Evolutionary conservation across 1,140 invertebrate genomes (phyloP), one percentile per base, ranked within the genome.

Genomic region (Brachystomella parvula): DNA sequence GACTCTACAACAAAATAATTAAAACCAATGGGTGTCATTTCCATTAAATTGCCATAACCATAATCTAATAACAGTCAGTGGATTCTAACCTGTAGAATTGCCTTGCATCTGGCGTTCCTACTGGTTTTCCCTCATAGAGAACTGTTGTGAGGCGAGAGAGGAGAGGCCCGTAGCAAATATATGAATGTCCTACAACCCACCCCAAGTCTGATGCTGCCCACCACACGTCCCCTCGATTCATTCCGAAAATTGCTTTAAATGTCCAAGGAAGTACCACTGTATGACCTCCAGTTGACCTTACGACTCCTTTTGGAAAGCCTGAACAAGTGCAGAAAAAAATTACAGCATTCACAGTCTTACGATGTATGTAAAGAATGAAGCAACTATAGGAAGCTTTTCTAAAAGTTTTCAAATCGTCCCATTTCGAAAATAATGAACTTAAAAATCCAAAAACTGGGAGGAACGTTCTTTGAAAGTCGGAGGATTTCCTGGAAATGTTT

Each of bases 181-280:
- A 97, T 0, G 92, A 93, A 77, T 98, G 95, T 17, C 94, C 94
- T 56, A 94, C 98, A 74, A 98, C 97, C 96, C 95, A 98, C 58
- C 96, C 95, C 65, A 90, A 81, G 76, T 94, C 91, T 58, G 81
- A 82, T 0, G 90, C 92, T 0, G 92, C 91, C 30, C 86, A 87
- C 92, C 92, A 97, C 2, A 90, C 86, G 47, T 92, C 88, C 26
- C 87, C 86, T 6, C 85, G 83, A 29, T 85, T 82, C 74, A 95
- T 83, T 15, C 87, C 94, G 77, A 98, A 99, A 2, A 93, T 90
- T 74, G 94, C 94, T 79, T 92, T 92, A 75, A 94, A 93, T 0
- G 91, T 93, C 0, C 89, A 89, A 0, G 89, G 86, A 2, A 89
- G 44, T 19, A 29, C 44, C 19, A 70, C 75, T 77, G 98, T 83